These are phyloP conservation scores for Noctua pronuba DNA, from an alignment of 2,888 invertebrate species.

Conservation along the genomic window DNA sequence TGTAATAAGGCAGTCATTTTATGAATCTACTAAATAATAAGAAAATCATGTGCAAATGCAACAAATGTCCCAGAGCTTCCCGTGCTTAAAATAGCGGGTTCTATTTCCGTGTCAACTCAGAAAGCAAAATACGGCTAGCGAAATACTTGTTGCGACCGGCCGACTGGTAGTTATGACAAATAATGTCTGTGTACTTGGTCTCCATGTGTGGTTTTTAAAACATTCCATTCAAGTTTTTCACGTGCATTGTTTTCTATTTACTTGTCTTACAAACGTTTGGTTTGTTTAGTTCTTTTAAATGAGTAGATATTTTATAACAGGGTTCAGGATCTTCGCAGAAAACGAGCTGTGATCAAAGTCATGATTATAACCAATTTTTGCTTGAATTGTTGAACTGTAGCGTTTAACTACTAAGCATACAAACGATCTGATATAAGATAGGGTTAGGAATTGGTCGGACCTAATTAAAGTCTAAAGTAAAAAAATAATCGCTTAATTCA, in stretches of 20 bases:
- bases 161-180: not conserved
- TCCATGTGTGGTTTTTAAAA: not conserved
- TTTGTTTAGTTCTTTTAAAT: not conserved
- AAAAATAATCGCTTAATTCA: not conserved
- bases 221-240: not conserved
- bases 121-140: slow-evolving; percentile 22
- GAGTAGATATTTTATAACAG: too few relatives aligned
- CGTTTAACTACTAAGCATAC: not conserved
- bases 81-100: slow-evolving; percentile 39
- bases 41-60: slow-evolving; percentile 27
- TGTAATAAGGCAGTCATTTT: too few relatives aligned
- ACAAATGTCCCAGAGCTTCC: slow-evolving; percentile 28
- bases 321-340: not conserved
- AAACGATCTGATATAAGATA: not conserved
- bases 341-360: not conserved
- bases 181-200: not conserved
- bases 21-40: slow-evolving; percentile 8
- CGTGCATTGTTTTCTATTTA: not conserved
- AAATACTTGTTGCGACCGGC: slow-evolving; percentile 27
- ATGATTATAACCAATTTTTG: not conserved
- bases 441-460: not conserved
- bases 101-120: slow-evolving; percentile 28
- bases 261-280: not conserved
- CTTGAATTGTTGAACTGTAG: too few relatives aligned
- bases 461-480: too few relatives aligned